Base-by-base conservation (phyloP, 2,797 vertebrate genomes). In the Neosilurus hyrtlii region DNA sequence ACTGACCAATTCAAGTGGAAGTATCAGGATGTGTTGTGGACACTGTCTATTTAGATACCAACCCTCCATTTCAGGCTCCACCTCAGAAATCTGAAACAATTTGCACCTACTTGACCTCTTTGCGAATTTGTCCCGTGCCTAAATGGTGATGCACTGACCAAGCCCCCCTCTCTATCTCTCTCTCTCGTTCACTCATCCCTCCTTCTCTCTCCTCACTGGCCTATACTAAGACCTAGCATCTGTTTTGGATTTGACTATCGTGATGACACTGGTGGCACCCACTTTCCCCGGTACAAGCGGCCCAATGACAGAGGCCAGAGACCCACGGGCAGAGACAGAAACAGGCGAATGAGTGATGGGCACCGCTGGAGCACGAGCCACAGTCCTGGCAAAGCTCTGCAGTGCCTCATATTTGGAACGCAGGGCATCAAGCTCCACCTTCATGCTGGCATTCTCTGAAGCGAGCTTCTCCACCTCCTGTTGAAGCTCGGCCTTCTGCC, bases 391-490 rank as follows among this genome's bases (percentile, higher is more conserved):
- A 73, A 99, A 99, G 94, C 94, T 97, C 95, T 99, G 98, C 84
- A 99, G 95, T 14, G 98, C 98, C 92, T 99, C 97, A 0, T 99
- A 99, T 95, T 99, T 99, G 88, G 97, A 97, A 90, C 98, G 95
- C 83, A 99, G 95, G 37, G 97, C 96, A 72, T 99, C 97, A 0
- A 99, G 96, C 96, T 99, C 98, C 73, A 96, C 92, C 85, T 96
- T 95, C 96, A 99, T 99, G 81, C 95, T 96, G 85, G 97, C 97
- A 0, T 99, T 99, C 91, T 99, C 98, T 0, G 96, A 95, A 83
- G 97, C 98, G 88, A 99, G 94, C 93, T 99, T 99, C 94, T 99
- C 97, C 91, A 99, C 98, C 89, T 99, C 97, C 89, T 96, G 96
- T 94, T 99, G 98, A 83, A 99, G 94, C 92, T 96, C 96, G 1